phyloP scores from a whole-genome alignment of 2,888 invertebrate genomes.

The Barypeithes pellucidus region DNA sequence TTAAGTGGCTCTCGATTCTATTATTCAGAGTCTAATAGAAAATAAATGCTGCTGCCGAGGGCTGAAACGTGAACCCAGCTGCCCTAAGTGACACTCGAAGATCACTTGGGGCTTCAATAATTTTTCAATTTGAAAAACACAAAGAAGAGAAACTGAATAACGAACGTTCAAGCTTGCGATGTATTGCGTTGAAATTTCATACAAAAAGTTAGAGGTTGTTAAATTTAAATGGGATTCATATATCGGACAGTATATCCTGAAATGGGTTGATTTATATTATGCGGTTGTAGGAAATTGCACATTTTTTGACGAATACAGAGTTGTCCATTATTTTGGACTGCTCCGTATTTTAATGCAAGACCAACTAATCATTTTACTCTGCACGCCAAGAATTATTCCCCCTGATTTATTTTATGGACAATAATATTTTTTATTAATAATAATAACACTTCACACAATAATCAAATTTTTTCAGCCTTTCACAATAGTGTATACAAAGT shows the following conservation, averaged over 20 bases:
- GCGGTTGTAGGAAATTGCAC: too few species aligned
- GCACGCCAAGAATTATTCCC: too few species aligned
- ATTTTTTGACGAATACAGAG: too few species aligned
- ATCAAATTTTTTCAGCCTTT: too few species aligned
- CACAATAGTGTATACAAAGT: too few species aligned
- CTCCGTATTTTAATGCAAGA: too few species aligned
- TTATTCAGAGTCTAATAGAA: constrained; percentile 65
- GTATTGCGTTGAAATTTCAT: constrained; percentile 2
- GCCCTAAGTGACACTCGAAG: constrained; percentile 56
- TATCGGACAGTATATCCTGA: background rate
- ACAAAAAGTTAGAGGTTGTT: background rate
- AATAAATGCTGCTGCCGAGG: constrained; percentile 60
- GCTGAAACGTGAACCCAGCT: constrained; percentile 56
- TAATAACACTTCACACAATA: too few species aligned
- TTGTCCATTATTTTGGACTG: too few species aligned
- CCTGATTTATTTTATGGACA: too few species aligned
- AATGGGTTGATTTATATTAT: background rate
- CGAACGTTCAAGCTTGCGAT: constrained; percentile 10
- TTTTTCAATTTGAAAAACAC: constrained; percentile 55
- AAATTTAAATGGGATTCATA: background rate
- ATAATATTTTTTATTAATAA: too few species aligned
- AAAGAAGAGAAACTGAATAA: constrained; percentile 41
- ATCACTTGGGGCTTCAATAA: constrained; percentile 58
- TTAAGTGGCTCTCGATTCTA: constrained; percentile 61
- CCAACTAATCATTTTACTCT: too few species aligned